phyloP scores from a whole-genome alignment of 2,797 vertebrate species.

The Neopelma chrysocephalum region DNA sequence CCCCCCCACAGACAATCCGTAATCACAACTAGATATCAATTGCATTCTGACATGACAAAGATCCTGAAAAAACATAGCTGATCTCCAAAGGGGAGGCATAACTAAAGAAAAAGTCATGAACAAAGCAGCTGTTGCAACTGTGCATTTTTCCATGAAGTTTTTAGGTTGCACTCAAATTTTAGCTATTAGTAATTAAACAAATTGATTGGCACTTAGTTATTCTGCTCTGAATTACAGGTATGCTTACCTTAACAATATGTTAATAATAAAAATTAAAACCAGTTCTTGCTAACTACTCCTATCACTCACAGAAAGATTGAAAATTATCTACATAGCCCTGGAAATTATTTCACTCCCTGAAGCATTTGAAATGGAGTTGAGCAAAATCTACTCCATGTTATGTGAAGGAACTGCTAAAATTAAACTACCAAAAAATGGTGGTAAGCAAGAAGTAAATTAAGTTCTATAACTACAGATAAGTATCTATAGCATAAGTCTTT shows the following conservation, averaged over 20 bases:
- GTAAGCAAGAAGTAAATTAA: constrained; percentile 41
- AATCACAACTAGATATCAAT: neutral
- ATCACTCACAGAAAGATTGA: neutral
- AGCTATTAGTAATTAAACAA: neutral
- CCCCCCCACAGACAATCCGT: neutral
- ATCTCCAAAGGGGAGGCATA: neutral
- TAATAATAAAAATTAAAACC: neutral
- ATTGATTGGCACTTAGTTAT: neutral
- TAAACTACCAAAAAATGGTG: neutral
- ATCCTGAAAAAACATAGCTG: neutral
- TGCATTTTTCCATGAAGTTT: neutral
- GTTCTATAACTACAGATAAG: neutral
- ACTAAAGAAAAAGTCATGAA: neutral
- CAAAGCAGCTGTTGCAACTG: neutral
- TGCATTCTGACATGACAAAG: neutral
- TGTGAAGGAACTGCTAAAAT: constrained; percentile 18
- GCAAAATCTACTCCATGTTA: neutral
- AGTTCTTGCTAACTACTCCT: neutral
- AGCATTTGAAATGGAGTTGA: constrained; percentile 16
- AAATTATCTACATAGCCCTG: neutral
- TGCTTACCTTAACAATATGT: neutral
- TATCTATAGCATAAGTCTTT: constrained; percentile 20
- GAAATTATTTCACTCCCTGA: constrained; percentile 21
- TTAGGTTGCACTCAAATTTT: neutral
- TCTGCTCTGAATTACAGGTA: neutral